A percentile compares a stretch with the other conserved stretches of the same genome.
Evolutionary conservation across 2,797 vertebrate species (phyloP).

Genomic region (Melanotaenia maccullochi): DNA sequence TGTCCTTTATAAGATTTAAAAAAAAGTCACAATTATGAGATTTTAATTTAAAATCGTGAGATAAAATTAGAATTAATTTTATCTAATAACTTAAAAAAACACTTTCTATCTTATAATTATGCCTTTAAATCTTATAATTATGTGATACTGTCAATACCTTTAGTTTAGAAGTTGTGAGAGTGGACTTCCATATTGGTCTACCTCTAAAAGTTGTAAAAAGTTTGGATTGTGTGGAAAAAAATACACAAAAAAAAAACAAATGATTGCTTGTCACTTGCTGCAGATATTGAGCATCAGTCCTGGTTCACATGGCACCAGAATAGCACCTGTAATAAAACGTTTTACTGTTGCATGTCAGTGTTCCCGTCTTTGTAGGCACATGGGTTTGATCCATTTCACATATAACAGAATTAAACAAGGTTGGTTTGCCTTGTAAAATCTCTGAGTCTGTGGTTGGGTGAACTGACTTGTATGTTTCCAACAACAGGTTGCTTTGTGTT

Average conservation of each 20-base stretch:
- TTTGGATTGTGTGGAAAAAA: constrained; percentile 18
- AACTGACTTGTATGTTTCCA: constrained; percentile 73
- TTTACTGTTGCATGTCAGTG: constrained; percentile 47
- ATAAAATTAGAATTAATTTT: too few species aligned
- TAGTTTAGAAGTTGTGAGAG: too few species aligned
- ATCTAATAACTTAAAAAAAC: too few species aligned
- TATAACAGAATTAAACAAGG: constrained; percentile 68
- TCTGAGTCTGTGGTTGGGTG: constrained; percentile 54
- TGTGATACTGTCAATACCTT: too few species aligned
- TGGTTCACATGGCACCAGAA: constrained; percentile 32
- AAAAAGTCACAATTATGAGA: too few species aligned
- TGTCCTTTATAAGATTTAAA: too few species aligned
- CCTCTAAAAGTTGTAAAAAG: constrained; percentile 48
- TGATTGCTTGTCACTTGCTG: too few species aligned
- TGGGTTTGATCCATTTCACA: constrained; percentile 65
- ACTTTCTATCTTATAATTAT: too few species aligned
- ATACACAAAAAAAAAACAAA: not conserved
- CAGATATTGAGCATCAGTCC: not conserved
- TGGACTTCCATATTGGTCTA: too few species aligned
- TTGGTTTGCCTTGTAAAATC: constrained; percentile 67
- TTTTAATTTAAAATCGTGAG: too few species aligned
- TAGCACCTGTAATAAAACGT: constrained; percentile 43
- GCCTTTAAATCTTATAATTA: too few species aligned
- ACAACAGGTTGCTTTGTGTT: constrained; percentile 71
- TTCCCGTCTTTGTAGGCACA: constrained; percentile 50